A percentile compares a stretch with the other conserved stretches of the same genome.
These are phyloP conservation scores for Rhabdomys dilectus DNA, from an alignment of 2,113 vertebrate genomes.

Conservation along the genomic window DNA sequence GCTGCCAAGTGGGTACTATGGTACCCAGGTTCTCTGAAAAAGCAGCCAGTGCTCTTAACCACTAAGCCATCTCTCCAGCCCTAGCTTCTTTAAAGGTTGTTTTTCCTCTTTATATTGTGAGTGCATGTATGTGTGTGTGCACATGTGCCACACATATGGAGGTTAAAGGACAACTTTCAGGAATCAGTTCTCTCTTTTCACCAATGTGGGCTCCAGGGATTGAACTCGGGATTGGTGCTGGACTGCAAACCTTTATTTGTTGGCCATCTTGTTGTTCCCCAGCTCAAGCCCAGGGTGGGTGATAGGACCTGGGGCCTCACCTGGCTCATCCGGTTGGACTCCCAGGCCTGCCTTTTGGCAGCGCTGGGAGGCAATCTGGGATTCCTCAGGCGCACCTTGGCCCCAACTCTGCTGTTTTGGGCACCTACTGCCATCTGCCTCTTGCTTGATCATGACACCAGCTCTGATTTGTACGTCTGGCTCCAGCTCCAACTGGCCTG, in stretches of 20 bases:
- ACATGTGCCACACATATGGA: background rate
- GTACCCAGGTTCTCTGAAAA: background rate
- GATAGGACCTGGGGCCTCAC: background rate
- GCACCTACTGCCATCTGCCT: background rate
- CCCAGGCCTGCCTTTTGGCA: too few species aligned
- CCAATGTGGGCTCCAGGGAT: background rate
- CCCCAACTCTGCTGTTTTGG: background rate
- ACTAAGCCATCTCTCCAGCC: background rate
- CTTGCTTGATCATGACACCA: background rate
- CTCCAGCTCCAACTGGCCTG: background rate
- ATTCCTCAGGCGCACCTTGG: too few species aligned
- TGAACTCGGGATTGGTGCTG: background rate
- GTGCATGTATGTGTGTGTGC: background rate
- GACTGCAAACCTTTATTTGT: background rate
- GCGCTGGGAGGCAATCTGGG: background rate
- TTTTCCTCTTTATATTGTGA: background rate
- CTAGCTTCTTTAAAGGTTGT: background rate
- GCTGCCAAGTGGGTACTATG: background rate
- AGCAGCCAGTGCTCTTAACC: background rate
- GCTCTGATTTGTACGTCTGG: background rate
- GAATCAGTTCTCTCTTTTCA: background rate
- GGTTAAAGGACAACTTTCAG: background rate
- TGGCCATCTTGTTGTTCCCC: background rate
- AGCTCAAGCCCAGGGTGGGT: background rate
- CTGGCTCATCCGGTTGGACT: background rate